Conservation (phyloP, 2,113 vertebrate genomes). For the Bombycilla garrulus region DNA sequence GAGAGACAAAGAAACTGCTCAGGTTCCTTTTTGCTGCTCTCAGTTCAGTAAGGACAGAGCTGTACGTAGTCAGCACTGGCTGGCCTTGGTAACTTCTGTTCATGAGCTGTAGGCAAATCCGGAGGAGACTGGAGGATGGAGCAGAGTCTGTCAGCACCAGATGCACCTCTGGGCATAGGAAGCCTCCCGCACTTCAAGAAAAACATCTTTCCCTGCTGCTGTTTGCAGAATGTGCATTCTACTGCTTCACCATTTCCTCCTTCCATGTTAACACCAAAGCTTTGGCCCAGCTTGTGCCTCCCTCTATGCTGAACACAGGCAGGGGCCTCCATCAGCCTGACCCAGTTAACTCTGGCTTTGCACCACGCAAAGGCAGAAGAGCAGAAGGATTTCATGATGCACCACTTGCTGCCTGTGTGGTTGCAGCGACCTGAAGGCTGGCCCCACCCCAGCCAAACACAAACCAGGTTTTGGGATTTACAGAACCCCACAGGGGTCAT, state of each 20-base stretch:
- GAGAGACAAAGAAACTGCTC: rapidly evolving
- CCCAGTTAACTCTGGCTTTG: rapidly evolving
- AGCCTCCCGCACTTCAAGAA: no score
- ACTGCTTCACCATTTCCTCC: no score
- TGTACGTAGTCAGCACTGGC: rapidly evolving
- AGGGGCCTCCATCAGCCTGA: no score
- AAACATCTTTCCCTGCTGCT: background rate
- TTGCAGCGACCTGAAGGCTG: no score
- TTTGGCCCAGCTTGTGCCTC: no score
- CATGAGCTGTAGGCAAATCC: rapidly evolving
- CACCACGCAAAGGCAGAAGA: rapidly evolving
- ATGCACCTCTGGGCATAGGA: rapidly evolving
- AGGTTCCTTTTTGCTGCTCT: background rate
- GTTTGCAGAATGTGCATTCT: rapidly evolving
- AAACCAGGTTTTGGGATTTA: background rate
- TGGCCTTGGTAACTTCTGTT: rapidly evolving
- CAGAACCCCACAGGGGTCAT: background rate
- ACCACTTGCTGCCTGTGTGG: rapidly evolving
- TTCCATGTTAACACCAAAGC: background rate
- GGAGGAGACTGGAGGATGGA: rapidly evolving
- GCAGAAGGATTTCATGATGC: background rate
- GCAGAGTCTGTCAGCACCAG: background rate
- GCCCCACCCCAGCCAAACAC: no score
- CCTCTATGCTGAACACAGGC: background rate
- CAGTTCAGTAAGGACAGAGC: background rate